Evolutionary conservation across 2,888 invertebrate species (phyloP).

Genomic region (Asteroscopus sphinx): DNA sequence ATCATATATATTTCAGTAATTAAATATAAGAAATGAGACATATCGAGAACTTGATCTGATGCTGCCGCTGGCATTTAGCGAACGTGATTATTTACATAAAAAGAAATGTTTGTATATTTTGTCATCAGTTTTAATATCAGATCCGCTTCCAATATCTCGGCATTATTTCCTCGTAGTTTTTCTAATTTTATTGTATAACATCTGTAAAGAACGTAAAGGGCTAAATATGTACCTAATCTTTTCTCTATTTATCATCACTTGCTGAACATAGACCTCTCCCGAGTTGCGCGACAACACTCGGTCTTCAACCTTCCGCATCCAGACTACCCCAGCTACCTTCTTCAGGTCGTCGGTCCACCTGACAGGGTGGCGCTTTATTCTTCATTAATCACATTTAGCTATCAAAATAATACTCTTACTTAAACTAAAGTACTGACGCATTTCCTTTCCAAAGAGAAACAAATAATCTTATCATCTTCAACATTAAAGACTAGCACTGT

Average conservation of each 20-base stretch:
- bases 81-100: constrained; percentile 21
- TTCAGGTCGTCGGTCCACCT: too few relatives aligned
- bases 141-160: constrained; percentile 44
- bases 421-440: too few relatives aligned
- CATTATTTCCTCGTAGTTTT: not conserved
- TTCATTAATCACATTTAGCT: too few relatives aligned
- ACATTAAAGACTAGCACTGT: constrained; percentile 6
- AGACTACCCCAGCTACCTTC: too few relatives aligned
- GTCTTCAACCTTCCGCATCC: too few relatives aligned
- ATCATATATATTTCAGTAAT: not conserved
- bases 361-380: too few relatives aligned
- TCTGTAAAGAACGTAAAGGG: not conserved
- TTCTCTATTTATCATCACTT: too few relatives aligned
- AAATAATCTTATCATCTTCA: constrained; percentile 18
- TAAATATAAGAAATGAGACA: constrained; percentile 18
- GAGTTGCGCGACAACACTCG: too few relatives aligned
- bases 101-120: constrained; percentile 43
- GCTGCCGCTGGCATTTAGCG: constrained; percentile 9
- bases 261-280: too few relatives aligned
- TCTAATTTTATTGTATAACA: not conserved
- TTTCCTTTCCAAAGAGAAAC: constrained; percentile 16
- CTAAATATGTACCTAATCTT: too few relatives aligned
- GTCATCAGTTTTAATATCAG: constrained; percentile 17
- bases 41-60: constrained; percentile 17
- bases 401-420: too few relatives aligned